Evolutionary conservation across 2,113 vertebrate species (phyloP).

Genomic region (Panurus biarmicus): DNA sequence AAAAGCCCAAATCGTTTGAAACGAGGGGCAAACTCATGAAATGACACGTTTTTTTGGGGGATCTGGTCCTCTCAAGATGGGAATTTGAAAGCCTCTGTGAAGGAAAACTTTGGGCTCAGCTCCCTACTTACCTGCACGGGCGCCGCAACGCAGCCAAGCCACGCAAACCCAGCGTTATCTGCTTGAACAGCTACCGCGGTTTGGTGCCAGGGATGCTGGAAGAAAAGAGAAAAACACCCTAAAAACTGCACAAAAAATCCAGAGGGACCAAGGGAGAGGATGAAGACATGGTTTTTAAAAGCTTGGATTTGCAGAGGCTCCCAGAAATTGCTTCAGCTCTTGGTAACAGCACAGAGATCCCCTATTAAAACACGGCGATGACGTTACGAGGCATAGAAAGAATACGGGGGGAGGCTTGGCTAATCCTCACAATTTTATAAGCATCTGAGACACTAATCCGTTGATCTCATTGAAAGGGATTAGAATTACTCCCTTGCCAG

Average conservation of each 20-base stretch:
- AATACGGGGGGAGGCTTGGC: background rate
- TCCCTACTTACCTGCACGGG: constrained; percentile 33
- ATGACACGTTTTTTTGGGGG: background rate
- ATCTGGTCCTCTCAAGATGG: background rate
- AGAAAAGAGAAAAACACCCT: constrained; percentile 7
- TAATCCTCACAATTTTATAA: constrained; percentile 64
- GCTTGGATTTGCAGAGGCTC: background rate
- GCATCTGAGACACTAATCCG: constrained; percentile 54
- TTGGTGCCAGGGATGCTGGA: constrained; percentile 17
- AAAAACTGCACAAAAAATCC: constrained; percentile 12
- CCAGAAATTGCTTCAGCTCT: background rate
- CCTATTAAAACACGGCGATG: background rate
- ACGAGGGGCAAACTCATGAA: background rate
- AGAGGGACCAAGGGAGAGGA: background rate
- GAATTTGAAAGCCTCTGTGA: background rate
- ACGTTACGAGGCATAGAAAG: background rate
- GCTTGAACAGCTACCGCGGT: background rate
- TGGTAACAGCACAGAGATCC: background rate
- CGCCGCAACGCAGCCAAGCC: background rate
- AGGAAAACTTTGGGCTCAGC: background rate
- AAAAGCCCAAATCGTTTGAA: background rate
- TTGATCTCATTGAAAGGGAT: constrained; percentile 62
- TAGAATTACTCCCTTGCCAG: constrained; percentile 29
- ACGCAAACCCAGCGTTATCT: constrained; percentile 3
- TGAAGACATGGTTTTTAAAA: background rate